Conservation (phyloP, 2,113 vertebrate species). For the Campylomormyrus numenius region DNA sequence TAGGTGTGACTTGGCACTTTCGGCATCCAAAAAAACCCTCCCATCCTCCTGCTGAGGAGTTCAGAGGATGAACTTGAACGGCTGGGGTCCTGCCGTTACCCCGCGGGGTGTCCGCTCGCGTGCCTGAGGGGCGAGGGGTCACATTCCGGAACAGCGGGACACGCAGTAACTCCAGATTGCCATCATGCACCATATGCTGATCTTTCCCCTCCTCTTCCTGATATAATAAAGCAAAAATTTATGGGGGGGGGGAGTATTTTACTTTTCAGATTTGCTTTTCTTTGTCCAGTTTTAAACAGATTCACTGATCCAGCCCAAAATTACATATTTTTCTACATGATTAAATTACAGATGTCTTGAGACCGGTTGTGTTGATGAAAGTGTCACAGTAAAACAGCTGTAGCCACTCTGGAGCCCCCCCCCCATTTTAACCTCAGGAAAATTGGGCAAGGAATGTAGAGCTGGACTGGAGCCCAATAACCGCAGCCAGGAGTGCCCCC, state of each 20-base stretch:
- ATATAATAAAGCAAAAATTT: not conserved
- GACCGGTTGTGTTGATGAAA: not conserved
- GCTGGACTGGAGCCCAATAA: slow-evolving; percentile 3
- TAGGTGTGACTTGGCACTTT: not conserved
- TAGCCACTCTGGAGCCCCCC: not conserved
- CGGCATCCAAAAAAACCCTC: not conserved
- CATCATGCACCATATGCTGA: not conserved
- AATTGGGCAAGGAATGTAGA: slow-evolving; percentile 2
- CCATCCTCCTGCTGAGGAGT: not conserved
- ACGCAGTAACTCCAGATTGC: not conserved
- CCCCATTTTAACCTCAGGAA: not conserved
- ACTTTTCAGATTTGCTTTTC: not conserved
- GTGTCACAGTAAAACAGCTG: not conserved
- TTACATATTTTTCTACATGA: not conserved
- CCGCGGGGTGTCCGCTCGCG: not conserved
- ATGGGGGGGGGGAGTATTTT: not conserved
- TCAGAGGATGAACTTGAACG: not conserved
- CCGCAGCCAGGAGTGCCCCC: not conserved
- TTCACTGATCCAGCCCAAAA: not conserved
- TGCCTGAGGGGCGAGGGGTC: not conserved
- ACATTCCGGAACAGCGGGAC: not conserved
- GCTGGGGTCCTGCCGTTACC: not conserved
- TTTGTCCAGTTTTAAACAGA: not conserved
- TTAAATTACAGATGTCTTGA: not conserved
- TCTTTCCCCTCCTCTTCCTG: not conserved